A percentile compares a stretch with the other conserved stretches of the same genome.
Conservation (phyloP, 37 sponge, comb jelly and placozoan genomes). For the Aphrocallistes beatrix region DNA sequence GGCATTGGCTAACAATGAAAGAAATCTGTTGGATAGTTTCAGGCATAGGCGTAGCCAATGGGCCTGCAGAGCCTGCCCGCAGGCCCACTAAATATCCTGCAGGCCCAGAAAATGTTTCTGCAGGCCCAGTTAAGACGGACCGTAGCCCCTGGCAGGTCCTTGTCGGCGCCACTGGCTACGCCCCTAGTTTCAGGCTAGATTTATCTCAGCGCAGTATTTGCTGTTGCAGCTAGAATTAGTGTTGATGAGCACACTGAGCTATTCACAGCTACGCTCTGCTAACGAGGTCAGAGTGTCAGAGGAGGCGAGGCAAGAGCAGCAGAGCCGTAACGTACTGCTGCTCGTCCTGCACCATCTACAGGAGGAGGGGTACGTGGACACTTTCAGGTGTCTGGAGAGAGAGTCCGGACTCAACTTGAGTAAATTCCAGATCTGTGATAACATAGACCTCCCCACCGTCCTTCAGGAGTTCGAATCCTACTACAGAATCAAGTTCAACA, state of each 20-base stretch:
- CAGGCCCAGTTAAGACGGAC: too few species aligned
- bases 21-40: too few species aligned
- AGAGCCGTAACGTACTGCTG: conserved; percentile 59
- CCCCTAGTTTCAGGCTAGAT: too few species aligned
- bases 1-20: too few species aligned
- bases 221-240: too few species aligned
- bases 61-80: too few species aligned
- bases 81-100: too few species aligned
- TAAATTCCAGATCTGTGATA: conserved; percentile 78
- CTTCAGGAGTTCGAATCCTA: conserved; percentile 87
- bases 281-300: conserved; percentile 75
- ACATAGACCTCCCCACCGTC: conserved; percentile 79
- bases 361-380: conserved; percentile 82
- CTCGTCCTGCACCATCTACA: conserved; percentile 63
- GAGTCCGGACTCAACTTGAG: conserved; percentile 55
- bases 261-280: conserved; percentile 76
- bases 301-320: conserved; percentile 57
- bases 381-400: conserved; percentile 34
- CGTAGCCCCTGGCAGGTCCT: too few species aligned
- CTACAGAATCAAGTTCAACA: conserved; percentile 82
- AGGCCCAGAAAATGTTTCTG: too few species aligned
- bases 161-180: too few species aligned
- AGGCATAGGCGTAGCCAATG: too few species aligned
- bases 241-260: conserved; percentile 62
- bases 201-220: too few species aligned